Base-by-base conservation (phyloP, 2,888 invertebrate genomes). In the Pecten maximus region DNA sequence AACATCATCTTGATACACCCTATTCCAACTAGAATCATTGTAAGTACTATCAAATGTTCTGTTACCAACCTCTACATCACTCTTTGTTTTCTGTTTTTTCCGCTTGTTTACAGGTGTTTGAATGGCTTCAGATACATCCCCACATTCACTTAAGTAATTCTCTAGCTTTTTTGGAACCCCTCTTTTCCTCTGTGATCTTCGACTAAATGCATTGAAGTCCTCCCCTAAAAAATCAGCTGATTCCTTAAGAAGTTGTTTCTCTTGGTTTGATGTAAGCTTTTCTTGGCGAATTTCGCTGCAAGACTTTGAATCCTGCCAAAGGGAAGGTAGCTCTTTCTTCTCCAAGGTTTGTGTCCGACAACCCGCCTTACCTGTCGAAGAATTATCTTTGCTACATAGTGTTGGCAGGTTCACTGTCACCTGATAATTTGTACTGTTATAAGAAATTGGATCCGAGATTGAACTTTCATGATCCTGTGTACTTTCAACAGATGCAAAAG, bases 171-270 rank as follows among this genome's bases (percentile, higher is more conserved):
- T 74, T 35, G 74, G 74, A 35, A 74, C 35, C 8, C 74, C 74
- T 74, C 74, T 74, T 74, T 74, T 74, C 23, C 74, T 74, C 74
- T 74, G 74, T 74, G 74, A 74, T 35, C 74, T 74, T 74, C 74
- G 74, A 28, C 74, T 74, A 35, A 74, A 74, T 74, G 74, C 74
- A 35, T 6, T 74, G 35, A 74, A 74, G 15, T 74, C 74, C 35
- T 74, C 35, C 16, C 74, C 74, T 28, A 74, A 35, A 35, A 74
- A 74, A 35, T 74, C 74, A 10, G 74, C 74, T 74, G 74, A 74
- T 74, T 74, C 74, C 35, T 74, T 28, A 28, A 74, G 74, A 2
- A 74, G 74, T 10, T 6, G 74, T 74, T 74, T 74, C 35, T 74
- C 74, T 12, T 74, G 74, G 35, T 35, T 74, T 74, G 74, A 35